These are phyloP conservation scores for Ammospiza caudacuta DNA, from an alignment of 2,113 vertebrate genomes.

Conservation along the genomic window DNA sequence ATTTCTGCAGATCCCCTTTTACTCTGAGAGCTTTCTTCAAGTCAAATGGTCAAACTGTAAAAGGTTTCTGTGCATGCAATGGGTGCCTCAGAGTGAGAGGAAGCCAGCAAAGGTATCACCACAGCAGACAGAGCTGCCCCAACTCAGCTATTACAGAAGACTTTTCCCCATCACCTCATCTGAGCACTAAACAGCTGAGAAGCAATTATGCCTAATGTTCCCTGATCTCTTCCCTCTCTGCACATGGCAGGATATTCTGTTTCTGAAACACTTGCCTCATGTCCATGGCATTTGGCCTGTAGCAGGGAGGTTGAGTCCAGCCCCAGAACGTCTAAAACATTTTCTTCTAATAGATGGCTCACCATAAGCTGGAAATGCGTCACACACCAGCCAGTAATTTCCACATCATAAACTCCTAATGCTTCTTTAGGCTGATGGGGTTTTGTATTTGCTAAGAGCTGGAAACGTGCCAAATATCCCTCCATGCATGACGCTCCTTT, in stretches of 20 bases:
- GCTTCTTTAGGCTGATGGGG: conserved; percentile 71
- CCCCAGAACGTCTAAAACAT: conserved; percentile 44
- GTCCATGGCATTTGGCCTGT: conserved; percentile 59
- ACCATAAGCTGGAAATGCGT: conserved; percentile 63
- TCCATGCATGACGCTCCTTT: conserved; percentile 1
- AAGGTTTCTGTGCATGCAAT: neutral
- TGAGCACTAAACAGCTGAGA: conserved; percentile 26
- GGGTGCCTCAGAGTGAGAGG: neutral
- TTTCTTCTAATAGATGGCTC: conserved; percentile 65
- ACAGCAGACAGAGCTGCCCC: neutral
- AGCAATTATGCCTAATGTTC: conserved; percentile 50
- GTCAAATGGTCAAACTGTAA: conserved; percentile 48
- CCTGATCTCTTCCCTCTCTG: conserved; percentile 51
- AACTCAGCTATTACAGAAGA: neutral
- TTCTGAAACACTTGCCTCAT: conserved; percentile 13
- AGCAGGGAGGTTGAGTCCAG: conserved; percentile 48
- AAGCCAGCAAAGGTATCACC: neutral
- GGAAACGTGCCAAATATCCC: conserved; percentile 61
- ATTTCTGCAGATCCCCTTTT: neutral
- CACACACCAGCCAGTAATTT: conserved; percentile 75
- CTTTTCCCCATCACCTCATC: conserved; percentile 33
- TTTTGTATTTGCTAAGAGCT: conserved; percentile 62
- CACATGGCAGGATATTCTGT: conserved; percentile 45
- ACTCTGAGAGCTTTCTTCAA: neutral
- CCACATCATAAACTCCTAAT: conserved; percentile 80